Conservation (phyloP, 2,113 vertebrate species). For the crab-eating macaque (Macaca fascicularis) region DNA sequence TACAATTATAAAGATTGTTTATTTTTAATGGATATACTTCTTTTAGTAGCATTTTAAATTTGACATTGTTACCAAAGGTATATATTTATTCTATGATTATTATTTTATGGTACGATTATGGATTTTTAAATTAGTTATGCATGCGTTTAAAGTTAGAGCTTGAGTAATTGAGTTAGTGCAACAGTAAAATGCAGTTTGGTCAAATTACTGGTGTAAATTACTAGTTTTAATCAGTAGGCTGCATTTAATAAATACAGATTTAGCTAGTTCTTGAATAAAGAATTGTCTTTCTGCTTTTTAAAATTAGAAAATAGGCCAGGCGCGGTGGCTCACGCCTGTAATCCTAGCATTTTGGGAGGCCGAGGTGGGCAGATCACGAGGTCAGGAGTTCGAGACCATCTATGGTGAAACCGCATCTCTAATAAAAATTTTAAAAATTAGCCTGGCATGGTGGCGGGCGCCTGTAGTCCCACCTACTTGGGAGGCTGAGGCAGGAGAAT, state of each 20-base stretch:
- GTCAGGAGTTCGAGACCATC: no score
- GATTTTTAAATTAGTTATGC: background rate
- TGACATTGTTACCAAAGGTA: constrained; percentile 3
- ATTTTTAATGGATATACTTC: background rate
- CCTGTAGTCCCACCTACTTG: no score
- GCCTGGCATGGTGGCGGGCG: no score
- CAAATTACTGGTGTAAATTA: background rate
- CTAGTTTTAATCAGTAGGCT: constrained; percentile 33
- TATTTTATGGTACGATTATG: background rate
- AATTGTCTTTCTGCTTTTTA: background rate
- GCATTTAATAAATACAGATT: constrained; percentile 32
- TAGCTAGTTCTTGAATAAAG: background rate
- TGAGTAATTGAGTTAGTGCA: background rate
- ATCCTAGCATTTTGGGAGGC: no score
- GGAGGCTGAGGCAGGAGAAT: no score
- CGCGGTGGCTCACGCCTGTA: no score
- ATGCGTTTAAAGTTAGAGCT: constrained; percentile 18
- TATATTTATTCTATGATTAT: background rate
- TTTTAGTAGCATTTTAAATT: constrained; percentile 34
- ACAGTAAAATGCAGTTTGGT: constrained; percentile 13
- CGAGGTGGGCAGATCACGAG: no score
- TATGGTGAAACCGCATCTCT: no score
- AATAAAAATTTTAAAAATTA: no score
- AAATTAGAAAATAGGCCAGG: background rate
- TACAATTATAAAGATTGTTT: background rate